Base-by-base conservation (phyloP, 1,140 invertebrate species). In the Zaprionus camerounensis region DNA sequence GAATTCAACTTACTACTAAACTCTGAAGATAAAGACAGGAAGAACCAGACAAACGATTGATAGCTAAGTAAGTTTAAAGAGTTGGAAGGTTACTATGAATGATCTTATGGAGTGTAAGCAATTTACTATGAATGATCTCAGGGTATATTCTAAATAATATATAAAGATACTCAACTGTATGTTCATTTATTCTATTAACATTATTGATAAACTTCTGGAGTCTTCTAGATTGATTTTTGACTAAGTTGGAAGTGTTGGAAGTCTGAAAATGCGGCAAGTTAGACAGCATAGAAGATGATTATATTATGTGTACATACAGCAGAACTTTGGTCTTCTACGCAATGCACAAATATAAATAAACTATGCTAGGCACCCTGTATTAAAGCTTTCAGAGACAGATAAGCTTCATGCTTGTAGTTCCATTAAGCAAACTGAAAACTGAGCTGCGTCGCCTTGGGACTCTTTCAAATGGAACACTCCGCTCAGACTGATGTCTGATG, bases 391-490 rank as follows among this genome's bases (percentile, higher is more conserved):
- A 20, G 9, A 44, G n/a, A 11, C n/a, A 46, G 41, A 4, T 15
- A 46, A 17, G 41, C 2, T 46, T 0, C 41, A 9, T 46, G 41
- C 2, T 7, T 46, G n/a, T 46, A 17, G n/a, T 46, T 46, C 46
- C 20, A 51, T 51, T 24, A 24, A 13, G 3, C 6, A n/a, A 36
- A 17, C 34, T 59, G 11, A 31, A 17, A 9, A 4, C 53, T 31
- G 12, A 20, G 7, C 38, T 31, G 1, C 1, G 41, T 17, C n/a
- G n/a, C 41, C 17, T 26, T 38, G 22, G 24, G 26, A 70, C 24
- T 53, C 26, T 38, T 46, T 38, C 44, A 20, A 51, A 62, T 38
- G 36, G 56, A 61, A 56, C 22, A 36, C 22, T 20, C 6, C 20
- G 57, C 6, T 20, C 6, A 11, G 57, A 3, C 26, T 57, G 15